Evolutionary conservation across 2,113 vertebrate genomes (phyloP).

Genomic region (Epinephelus fuscoguttatus): DNA sequence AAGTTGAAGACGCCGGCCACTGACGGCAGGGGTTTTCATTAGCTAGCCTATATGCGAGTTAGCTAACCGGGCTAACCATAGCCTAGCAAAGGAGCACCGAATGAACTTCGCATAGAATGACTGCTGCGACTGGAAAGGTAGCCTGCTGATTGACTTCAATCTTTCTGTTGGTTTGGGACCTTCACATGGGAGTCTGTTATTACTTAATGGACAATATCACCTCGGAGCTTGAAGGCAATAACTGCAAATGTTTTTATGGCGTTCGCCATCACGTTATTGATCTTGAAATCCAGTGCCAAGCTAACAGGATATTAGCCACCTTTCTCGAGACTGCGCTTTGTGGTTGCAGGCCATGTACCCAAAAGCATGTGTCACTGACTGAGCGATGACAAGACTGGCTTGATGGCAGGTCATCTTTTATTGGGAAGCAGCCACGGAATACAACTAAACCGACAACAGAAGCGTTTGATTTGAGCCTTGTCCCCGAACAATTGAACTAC

Average conservation of each 20-base stretch:
- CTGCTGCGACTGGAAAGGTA: constrained; percentile 43
- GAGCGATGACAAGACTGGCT: constrained; percentile 66
- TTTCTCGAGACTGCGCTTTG: constrained; percentile 73
- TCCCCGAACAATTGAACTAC: not conserved
- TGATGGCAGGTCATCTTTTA: constrained; percentile 74
- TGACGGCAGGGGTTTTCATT: constrained; percentile 56
- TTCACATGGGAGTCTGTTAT: constrained; percentile 50
- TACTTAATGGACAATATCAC: constrained; percentile 8
- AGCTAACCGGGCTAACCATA: constrained; percentile 70
- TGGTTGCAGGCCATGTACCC: constrained; percentile 83
- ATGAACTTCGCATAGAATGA: constrained; percentile 73
- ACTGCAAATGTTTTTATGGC: constrained; percentile 59
- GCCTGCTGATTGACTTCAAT: constrained; percentile 22
- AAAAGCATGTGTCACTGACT: constrained; percentile 47
- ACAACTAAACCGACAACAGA: constrained; percentile 25
- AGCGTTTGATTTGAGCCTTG: constrained; percentile 34
- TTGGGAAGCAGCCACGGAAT: constrained; percentile 55
- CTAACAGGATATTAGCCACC: constrained; percentile 81
- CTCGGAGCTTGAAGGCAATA: constrained; percentile 31
- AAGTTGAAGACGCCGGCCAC: constrained; percentile 45
- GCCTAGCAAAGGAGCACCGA: constrained; percentile 67
- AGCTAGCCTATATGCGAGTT: constrained; percentile 48
- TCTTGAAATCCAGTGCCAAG: constrained; percentile 55
- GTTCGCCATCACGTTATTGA: constrained; percentile 74
- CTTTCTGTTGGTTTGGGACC: constrained; percentile 1